phyloP scores from a whole-genome alignment of 1,140 invertebrate species.

The Heliconius nattereri region DNA sequence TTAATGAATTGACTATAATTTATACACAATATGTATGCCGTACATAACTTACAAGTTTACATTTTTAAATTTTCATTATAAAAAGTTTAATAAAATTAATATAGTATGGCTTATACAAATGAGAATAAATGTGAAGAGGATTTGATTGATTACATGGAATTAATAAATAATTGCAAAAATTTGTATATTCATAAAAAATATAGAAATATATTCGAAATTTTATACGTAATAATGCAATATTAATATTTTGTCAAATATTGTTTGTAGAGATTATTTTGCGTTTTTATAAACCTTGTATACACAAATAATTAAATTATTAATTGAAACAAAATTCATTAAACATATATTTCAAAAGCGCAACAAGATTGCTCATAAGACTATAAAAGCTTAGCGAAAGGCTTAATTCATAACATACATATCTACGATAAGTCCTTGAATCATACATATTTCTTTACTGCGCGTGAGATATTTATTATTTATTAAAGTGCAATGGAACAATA shows the following conservation, averaged over 20 bases:
- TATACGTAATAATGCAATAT: too few species aligned
- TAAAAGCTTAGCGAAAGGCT: conserved; percentile 7
- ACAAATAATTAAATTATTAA: background rate
- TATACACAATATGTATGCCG: too few species aligned
- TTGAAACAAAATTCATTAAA: background rate
- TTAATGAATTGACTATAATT: too few species aligned
- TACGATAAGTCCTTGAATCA: conserved; percentile 5
- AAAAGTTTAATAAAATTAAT: too few species aligned
- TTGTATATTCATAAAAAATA: too few species aligned
- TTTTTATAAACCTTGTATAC: background rate
- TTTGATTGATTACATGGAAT: too few species aligned
- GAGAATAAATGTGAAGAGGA: too few species aligned
- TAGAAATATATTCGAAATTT: too few species aligned
- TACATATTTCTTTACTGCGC: background rate
- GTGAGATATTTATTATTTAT: background rate
- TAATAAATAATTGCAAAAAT: too few species aligned
- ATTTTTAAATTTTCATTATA: too few species aligned
- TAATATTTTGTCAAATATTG: background rate
- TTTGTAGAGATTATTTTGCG: background rate
- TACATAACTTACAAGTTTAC: too few species aligned
- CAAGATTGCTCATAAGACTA: background rate
- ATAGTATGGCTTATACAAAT: too few species aligned
- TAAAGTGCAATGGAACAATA: conserved; percentile 37
- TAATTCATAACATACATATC: background rate
- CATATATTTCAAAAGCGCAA: background rate